These are phyloP conservation scores for Siphamia tubifer DNA, from an alignment of 2,113 vertebrate species.

Conservation along the genomic window DNA sequence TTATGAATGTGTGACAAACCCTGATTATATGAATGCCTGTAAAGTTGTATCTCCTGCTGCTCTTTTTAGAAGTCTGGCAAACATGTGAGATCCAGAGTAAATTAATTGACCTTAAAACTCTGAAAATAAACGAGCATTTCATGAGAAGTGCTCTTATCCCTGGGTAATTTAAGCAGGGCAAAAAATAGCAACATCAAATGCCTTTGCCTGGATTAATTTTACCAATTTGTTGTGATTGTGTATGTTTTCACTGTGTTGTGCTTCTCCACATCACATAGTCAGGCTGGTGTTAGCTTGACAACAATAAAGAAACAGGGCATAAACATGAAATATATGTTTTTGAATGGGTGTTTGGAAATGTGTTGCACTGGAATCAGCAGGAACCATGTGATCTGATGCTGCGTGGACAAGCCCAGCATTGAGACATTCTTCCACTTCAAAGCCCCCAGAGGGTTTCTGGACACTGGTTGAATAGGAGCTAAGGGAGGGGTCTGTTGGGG, in stretches of 20 bases:
- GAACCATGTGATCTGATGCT: conserved; percentile 58
- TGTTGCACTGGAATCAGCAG: conserved; percentile 42
- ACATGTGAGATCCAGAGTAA: conserved; percentile 42
- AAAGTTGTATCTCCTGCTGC: conserved; percentile 1
- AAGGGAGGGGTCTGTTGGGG: conserved; percentile 45
- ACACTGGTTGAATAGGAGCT: conserved; percentile 74
- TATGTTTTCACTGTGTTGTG: background rate
- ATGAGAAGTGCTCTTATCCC: background rate
- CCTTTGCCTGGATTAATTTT: background rate
- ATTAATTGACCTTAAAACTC: conserved; percentile 27
- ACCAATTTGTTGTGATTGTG: conserved; percentile 28
- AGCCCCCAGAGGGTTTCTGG: conserved; percentile 66
- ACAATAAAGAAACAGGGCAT: conserved; percentile 15
- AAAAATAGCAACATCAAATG: background rate
- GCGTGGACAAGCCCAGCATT: conserved; percentile 56
- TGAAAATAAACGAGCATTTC: conserved; percentile 1
- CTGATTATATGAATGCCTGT: conserved; percentile 14
- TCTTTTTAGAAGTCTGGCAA: conserved; percentile 12
- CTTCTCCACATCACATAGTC: background rate
- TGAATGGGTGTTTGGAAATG: conserved; percentile 35
- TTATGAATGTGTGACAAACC: background rate
- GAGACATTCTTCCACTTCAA: conserved; percentile 80
- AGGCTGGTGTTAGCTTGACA: conserved; percentile 25
- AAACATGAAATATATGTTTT: conserved; percentile 40
- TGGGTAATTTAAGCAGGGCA: background rate